These are phyloP conservation scores for Macrotus californicus DNA, from an alignment of 2,113 vertebrate species.

Conservation along the genomic window DNA sequence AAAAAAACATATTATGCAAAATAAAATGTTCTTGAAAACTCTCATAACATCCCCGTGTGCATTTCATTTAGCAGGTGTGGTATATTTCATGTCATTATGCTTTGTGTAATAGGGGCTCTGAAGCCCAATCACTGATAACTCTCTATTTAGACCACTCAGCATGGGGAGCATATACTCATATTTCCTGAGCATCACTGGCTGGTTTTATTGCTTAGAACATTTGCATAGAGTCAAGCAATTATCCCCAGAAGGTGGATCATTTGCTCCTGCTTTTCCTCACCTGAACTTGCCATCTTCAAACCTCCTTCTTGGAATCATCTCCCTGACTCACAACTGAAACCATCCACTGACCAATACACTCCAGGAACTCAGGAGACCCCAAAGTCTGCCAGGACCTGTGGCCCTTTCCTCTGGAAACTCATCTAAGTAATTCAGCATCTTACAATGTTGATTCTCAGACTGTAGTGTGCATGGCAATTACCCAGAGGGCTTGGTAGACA, in stretches of 20 bases:
- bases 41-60: slow-evolving; percentile 53
- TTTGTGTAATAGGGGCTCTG: slow-evolving; percentile 27
- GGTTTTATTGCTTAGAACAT: slow-evolving; percentile 59
- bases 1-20: slow-evolving; percentile 68
- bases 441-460: not conserved
- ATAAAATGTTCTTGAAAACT: slow-evolving; percentile 70
- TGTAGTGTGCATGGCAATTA: not conserved
- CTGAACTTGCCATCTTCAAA: slow-evolving; percentile 44
- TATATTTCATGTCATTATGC: slow-evolving; percentile 49
- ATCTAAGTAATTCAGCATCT: not conserved
- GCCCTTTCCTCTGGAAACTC: not conserved
- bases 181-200: slow-evolving; percentile 51
- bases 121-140: slow-evolving; percentile 44
- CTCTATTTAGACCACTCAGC: slow-evolving; percentile 50
- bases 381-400: not conserved
- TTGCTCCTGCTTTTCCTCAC: slow-evolving; percentile 52
- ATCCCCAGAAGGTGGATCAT: slow-evolving; percentile 53
- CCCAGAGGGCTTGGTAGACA: not conserved
- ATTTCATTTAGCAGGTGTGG: slow-evolving; percentile 60
- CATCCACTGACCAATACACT: not conserved
- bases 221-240: slow-evolving; percentile 67
- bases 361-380: not conserved
- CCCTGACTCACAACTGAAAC: not conserved
- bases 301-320: slow-evolving; percentile 7
- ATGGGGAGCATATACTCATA: not conserved